Evolutionary conservation across 1,140 invertebrate species (phyloP), one percentile per base, ranked within the genome.

Genomic region (Bacillus rossius): DNA sequence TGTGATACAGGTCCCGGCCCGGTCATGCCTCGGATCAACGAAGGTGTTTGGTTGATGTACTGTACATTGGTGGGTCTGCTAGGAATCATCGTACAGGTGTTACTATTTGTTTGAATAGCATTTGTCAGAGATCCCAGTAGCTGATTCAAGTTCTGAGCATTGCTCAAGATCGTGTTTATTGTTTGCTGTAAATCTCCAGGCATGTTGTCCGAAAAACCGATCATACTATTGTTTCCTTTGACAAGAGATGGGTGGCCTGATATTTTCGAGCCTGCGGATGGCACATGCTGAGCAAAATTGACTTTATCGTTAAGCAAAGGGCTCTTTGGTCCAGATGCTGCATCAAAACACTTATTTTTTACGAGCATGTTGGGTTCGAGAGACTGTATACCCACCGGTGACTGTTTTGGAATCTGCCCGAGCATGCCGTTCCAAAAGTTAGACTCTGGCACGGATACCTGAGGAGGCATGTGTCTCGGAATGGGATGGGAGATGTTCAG

Each of bases 171-270:
- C 14, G 66, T 70, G 41, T 62, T 69, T 26, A 75, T 61, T 8
- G 71, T 69, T 41, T 68, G 67, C 57, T 73, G 69, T 23, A 73
- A 47, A 17, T 75, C 71, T 4, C 70, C 69, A n/a, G 63, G 50
- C 16, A 55, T 14, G 20, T 19, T 47, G 26, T 56, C 34, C 38
- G 57, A 37, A 41, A 55, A 42, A 20, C 22, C n/a, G 7, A 40
- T 23, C 41, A 38, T 37, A 20, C 25, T 13, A 37, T 48, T 41
- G 38, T 47, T 47, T 50, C 45, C 42, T 51, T 57, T 60, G 19
- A 25, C 50, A 29, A 49, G 45, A 25, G 25, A 47, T 26, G 62
- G 41, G 43, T 59, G 34, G 13, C 52, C 8, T 51, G 45, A 59
- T 40, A 59, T 16, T 19, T 54, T 45, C 22, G 50, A 56, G 4